These are phyloP conservation scores for Apodemia duryi DNA, from an alignment of 2,888 invertebrate genomes.

Conservation along the genomic window DNA sequence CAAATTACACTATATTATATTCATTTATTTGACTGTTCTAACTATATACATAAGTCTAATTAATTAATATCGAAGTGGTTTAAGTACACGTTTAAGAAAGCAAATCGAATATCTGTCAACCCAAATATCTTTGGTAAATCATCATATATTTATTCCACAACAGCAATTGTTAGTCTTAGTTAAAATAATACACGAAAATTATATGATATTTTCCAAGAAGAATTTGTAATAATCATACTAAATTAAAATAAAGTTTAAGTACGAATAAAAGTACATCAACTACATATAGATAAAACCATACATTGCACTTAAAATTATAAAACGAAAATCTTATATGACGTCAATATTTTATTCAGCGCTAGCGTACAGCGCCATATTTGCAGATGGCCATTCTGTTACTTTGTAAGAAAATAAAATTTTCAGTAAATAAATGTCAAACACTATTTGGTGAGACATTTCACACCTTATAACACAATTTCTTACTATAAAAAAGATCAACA, in stretches of 20 bases:
- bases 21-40: slow-evolving; percentile 3
- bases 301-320: slow-evolving; percentile 37
- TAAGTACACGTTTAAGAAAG: slow-evolving; percentile 23
- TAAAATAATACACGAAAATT: slow-evolving; percentile 9
- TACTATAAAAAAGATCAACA: slow-evolving; percentile 78
- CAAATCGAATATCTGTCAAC: slow-evolving; percentile 24
- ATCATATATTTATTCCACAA: slow-evolving; percentile 12
- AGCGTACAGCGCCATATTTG: slow-evolving; percentile 69
- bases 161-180: no score
- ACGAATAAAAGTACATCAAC: slow-evolving; percentile 39
- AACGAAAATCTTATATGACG: slow-evolving; percentile 41
- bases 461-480: slow-evolving; percentile 77
- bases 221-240: slow-evolving; percentile 31
- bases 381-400: slow-evolving; percentile 70
- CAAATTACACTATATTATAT: not conserved
- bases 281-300: slow-evolving; percentile 32
- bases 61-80: slow-evolving; percentile 16
- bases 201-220: slow-evolving; percentile 18
- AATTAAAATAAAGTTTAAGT: slow-evolving; percentile 47
- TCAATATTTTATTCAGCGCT: slow-evolving; percentile 37
- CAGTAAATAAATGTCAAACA: slow-evolving; percentile 78
- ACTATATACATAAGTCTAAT: slow-evolving; percentile 14
- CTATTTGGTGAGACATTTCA: slow-evolving; percentile 73
- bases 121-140: slow-evolving; percentile 30
- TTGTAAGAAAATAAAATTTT: slow-evolving; percentile 78